A percentile compares a stretch with the other conserved stretches of the same genome.
Evolutionary conservation across 2,113 vertebrate genomes (phyloP).

Genomic region (Nycticorax nycticorax): DNA sequence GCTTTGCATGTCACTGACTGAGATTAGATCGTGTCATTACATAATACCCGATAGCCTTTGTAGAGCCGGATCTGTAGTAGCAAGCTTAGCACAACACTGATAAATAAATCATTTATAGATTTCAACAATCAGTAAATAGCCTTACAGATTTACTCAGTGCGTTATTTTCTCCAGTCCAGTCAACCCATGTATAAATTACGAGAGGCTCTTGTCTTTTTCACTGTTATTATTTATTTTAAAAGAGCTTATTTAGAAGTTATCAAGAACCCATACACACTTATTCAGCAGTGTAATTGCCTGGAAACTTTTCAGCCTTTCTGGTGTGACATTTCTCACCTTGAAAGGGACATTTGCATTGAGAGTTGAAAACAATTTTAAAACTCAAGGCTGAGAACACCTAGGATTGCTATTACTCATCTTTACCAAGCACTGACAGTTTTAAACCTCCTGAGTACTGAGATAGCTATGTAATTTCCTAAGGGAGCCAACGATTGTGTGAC

Average conservation of each 20-base stretch:
- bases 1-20: neutral
- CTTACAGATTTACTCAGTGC: neutral
- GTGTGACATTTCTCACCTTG: constrained; percentile 67
- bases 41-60: neutral
- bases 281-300: constrained; percentile 65
- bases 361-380: constrained; percentile 71
- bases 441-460: constrained; percentile 59
- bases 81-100: neutral
- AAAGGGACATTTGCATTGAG: constrained; percentile 68
- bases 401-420: constrained; percentile 68
- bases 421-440: constrained; percentile 59
- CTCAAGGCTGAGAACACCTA: constrained; percentile 66
- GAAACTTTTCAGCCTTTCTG: constrained; percentile 59
- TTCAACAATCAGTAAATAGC: neutral
- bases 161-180: neutral
- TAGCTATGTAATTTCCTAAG: constrained; percentile 65
- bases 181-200: neutral
- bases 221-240: constrained; percentile 35
- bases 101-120: neutral
- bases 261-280: constrained; percentile 31
- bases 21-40: neutral
- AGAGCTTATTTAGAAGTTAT: constrained; percentile 53
- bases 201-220: neutral
- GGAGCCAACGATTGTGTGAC: constrained; percentile 37
- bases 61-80: neutral